phyloP scores from a whole-genome alignment of 1,140 invertebrate species.

The Physella acuta region DNA sequence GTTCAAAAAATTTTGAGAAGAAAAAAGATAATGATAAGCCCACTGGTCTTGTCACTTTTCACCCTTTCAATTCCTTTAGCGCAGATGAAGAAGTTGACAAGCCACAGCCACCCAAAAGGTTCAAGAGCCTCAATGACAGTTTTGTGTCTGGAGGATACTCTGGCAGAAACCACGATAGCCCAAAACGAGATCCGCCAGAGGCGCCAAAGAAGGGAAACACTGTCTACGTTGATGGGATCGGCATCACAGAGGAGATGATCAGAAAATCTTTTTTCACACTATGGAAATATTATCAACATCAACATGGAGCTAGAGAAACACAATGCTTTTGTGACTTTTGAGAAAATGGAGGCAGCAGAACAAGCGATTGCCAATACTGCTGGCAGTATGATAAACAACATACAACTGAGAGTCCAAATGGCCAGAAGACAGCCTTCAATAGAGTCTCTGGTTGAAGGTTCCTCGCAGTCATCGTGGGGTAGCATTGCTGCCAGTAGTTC shows the following conservation, averaged over 20 bases:
- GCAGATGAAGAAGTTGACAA: slow-evolving; percentile 36
- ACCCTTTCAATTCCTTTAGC: slow-evolving; percentile 71
- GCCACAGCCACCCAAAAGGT: slow-evolving; percentile 31
- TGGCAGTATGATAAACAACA: slow-evolving; percentile 76
- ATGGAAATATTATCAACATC: slow-evolving; percentile 83
- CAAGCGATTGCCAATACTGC: slow-evolving; percentile 82
- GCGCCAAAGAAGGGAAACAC: slow-evolving; percentile 76
- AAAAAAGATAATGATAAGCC: slow-evolving; percentile 70
- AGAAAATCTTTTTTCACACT: slow-evolving; percentile 76
- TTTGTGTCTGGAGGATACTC: slow-evolving; percentile 71
- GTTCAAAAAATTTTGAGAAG: slow-evolving; percentile 76
- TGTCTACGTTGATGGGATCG: slow-evolving; percentile 80
- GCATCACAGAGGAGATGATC: slow-evolving; percentile 80
- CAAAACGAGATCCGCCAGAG: slow-evolving; percentile 48
- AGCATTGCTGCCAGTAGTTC: too few species aligned
- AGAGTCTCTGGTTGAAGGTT: slow-evolving; percentile 75
- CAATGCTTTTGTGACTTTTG: slow-evolving; percentile 92
- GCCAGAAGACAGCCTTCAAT: slow-evolving; percentile 80
- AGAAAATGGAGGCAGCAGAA: slow-evolving; percentile 82
- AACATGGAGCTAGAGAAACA: slow-evolving; percentile 86
- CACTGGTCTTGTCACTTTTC: slow-evolving; percentile 71
- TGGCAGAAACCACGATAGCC: too few species aligned
- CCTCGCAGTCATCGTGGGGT: slow-evolving; percentile 78
- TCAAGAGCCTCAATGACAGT: slow-evolving; percentile 82
- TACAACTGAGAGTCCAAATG: slow-evolving; percentile 78